Conservation (phyloP, 1,140 invertebrate genomes). For the Drosophila nannoptera region DNA sequence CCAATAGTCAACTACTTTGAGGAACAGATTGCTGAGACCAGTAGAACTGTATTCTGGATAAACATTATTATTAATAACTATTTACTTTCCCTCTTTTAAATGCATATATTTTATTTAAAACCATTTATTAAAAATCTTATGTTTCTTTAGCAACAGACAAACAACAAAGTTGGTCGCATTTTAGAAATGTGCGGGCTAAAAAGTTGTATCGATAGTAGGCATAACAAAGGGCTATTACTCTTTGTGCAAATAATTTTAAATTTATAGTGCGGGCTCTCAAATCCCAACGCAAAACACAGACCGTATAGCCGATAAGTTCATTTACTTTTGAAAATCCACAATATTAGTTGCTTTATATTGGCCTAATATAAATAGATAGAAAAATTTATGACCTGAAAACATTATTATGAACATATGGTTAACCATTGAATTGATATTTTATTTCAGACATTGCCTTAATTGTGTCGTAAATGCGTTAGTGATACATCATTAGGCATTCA, state of each 20-base stretch:
- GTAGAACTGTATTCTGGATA: too few relatives aligned
- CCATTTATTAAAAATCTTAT: too few relatives aligned
- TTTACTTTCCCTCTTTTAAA: too few relatives aligned
- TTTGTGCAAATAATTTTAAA: constrained; percentile 59
- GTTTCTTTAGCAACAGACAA: too few relatives aligned
- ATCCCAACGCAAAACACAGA: constrained; percentile 5
- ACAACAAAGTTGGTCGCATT: too few relatives aligned
- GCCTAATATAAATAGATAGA: constrained; percentile 27
- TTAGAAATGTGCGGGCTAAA: constrained; percentile 56
- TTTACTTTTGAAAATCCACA: constrained; percentile 7
- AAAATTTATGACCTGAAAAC: constrained; percentile 31
- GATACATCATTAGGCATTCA: constrained; percentile 72
- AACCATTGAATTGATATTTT: constrained; percentile 42
- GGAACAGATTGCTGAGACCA: neutral
- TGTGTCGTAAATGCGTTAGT: constrained; percentile 72
- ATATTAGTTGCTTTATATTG: neutral
- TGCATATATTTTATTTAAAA: too few relatives aligned
- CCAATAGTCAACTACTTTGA: constrained; percentile 16
- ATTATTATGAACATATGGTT: constrained; percentile 34
- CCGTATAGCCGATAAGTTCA: neutral
- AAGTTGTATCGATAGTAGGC: constrained; percentile 45
- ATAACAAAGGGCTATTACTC: too few relatives aligned
- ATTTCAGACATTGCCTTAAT: constrained; percentile 62
- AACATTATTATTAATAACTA: too few relatives aligned
- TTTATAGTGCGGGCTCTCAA: constrained; percentile 60